These are phyloP conservation scores for Oophaga pumilio DNA, from an alignment of 2,113 vertebrate genomes.

Conservation along the genomic window DNA sequence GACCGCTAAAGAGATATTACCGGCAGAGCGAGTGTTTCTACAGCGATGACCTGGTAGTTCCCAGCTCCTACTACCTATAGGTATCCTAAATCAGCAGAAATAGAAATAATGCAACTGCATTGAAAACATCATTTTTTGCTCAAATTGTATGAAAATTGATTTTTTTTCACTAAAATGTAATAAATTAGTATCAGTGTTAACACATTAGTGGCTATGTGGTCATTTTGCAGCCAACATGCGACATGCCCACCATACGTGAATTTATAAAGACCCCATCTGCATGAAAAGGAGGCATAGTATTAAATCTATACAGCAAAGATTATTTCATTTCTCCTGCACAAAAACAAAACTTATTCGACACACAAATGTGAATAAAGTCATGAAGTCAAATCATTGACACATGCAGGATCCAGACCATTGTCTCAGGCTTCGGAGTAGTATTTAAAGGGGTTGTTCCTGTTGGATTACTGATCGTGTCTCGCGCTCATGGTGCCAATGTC, in stretches of 20 bases:
- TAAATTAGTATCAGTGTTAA: background rate
- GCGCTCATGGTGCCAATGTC: too few relatives aligned
- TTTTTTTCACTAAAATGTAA: background rate
- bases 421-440: too few relatives aligned
- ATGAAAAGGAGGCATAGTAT: background rate
- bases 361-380: background rate
- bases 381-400: background rate
- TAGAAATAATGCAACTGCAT: too few relatives aligned
- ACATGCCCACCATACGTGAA: background rate
- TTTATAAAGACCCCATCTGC: background rate
- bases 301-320: background rate
- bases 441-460: background rate
- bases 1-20: too few relatives aligned
- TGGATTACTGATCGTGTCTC: too few relatives aligned
- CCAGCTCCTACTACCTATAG: too few relatives aligned
- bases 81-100: too few relatives aligned
- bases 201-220: background rate
- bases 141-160: too few relatives aligned
- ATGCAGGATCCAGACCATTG: background rate
- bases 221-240: background rate
- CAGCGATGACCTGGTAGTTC: too few relatives aligned
- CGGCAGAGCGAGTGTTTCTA: too few relatives aligned
- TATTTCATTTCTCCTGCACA: background rate
- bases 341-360: background rate
- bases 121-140: too few relatives aligned